phyloP scores from a whole-genome alignment of 2,888 invertebrate genomes.

The Drosophila pseudotakahashii region DNA sequence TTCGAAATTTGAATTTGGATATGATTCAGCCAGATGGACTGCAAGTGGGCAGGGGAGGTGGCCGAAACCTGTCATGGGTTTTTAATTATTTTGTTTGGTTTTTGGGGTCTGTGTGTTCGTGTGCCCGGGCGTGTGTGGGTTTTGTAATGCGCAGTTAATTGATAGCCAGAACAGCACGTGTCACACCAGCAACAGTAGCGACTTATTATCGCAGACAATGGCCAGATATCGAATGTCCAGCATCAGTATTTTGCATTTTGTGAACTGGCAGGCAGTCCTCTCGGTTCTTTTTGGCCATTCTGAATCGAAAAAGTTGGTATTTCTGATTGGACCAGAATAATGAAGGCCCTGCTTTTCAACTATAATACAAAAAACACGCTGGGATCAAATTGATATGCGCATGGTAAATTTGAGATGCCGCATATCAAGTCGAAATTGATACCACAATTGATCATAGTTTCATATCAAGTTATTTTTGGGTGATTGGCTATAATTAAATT shows the following conservation, averaged over 20 bases:
- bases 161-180: constrained; percentile 54
- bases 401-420: no score
- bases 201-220: constrained; percentile 44
- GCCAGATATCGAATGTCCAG: constrained; percentile 8
- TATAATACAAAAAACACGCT: no score
- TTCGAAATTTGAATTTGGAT: constrained; percentile 67
- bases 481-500: constrained; percentile 56
- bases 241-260: background rate
- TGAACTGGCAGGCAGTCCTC: background rate
- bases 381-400: no score
- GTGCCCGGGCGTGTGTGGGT: constrained; percentile 38
- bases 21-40: constrained; percentile 53
- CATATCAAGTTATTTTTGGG: no score
- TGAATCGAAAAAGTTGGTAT: no score
- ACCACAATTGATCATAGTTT: no score
- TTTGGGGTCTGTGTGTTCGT: constrained; percentile 1
- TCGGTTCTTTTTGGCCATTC: background rate
- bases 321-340: no score
- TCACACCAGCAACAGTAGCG: constrained; percentile 19
- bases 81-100: constrained; percentile 78
- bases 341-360: no score
- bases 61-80: constrained; percentile 57
- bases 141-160: constrained; percentile 69
- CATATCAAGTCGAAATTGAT: no score
- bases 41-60: constrained; percentile 11